Evolutionary conservation across 2,888 invertebrate species (phyloP), one percentile per base, ranked within the genome.

Genomic region (Watsonalla cultraria): DNA sequence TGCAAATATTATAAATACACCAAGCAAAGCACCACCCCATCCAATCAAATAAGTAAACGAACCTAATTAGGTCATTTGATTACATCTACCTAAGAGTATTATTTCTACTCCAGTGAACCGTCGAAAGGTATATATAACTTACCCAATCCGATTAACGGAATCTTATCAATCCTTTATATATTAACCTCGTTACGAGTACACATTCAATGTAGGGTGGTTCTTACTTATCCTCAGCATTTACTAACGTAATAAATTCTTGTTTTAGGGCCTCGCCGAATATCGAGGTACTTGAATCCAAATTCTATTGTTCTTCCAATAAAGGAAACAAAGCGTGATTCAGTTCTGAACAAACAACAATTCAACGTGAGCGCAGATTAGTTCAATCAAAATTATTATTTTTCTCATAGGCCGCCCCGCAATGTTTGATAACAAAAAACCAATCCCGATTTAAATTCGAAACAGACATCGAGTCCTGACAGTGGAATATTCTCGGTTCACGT

Each of bases 401-500:
- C 42, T 42, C 13, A 9, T 37, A 37, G 14, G 37, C 0, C 35
- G 8, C 14, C 6, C 37, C 35, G 2, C 35, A 37, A 7, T 37
- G 35, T 9, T 45, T 46, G 35, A 49, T 49, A 46, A 46, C 34
- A 53, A 49, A 53, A 48, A 7, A 14, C n/a, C 24, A 49, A 49
- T 46, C 45, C 34, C 48, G 15, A 47, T 53, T 46, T 33, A 53
- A 46, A 48, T 24, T 24, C 8, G 14, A 42, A 47, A 49, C 45
- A 49, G 46, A 54, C 50, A 37, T 53, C 46, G 42, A 53, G 45
- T 14, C 50, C 46, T 11, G 14, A 47, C 39, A 50, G 24, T n/a
- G 39, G 35, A 37, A 45, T 45, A 37, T 24, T 33, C 14, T 50
- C 51, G 45, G 45, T 54, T 50, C 52, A 33, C 53, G 64, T 70